Base-by-base conservation (phyloP, 2,888 invertebrate species). In the Seira ritae region DNA sequence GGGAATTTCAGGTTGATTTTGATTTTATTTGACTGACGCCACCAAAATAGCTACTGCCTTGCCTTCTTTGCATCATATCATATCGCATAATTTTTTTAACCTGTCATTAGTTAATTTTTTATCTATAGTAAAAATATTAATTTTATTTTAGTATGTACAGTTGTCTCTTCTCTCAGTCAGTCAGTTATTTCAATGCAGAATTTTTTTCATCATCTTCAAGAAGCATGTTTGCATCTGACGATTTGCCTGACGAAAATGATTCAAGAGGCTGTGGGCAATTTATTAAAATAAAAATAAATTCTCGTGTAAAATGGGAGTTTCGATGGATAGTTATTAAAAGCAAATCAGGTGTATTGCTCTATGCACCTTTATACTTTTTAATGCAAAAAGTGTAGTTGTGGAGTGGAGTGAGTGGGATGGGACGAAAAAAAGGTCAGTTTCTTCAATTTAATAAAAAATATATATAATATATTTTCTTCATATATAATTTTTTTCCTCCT, bases 201-300 rank as follows among this genome's bases (percentile, higher is more conserved):
- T 15, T 8, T 17, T 55, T 55, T 55, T 55, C 17, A n/a, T 8
- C 17, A 55, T 55, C 55, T 55, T 17, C n/a, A 55, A 55, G 17
- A 55, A 55, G 55, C 3, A 55, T 55, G 55, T 55, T 42, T 42
- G 12, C 42, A 42, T 42, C 42, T n/a, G n/a, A n/a, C n/a, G n/a
- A n/a, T n/a, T n/a, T n/a, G n/a, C n/a, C n/a, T n/a, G n/a, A n/a
- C n/a, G n/a, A n/a, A n/a, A n/a, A 31, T 31, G 2, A 31, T 55
- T 55, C 6, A 8, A 12, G 55, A 55, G 55, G 55, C 65, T 22
- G 31, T 23, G 73, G 82, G 82, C 77, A 73, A 69, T 77, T 77
- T 72, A 67, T 67, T 76, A 65, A 66, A 12, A 12, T 66, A 55
- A 55, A 55, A 55, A 55, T 55, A 55, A 8, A n/a, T 55, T 55